Conservation (phyloP, 2,797 vertebrate genomes). For the Austrolebias charrua region DNA sequence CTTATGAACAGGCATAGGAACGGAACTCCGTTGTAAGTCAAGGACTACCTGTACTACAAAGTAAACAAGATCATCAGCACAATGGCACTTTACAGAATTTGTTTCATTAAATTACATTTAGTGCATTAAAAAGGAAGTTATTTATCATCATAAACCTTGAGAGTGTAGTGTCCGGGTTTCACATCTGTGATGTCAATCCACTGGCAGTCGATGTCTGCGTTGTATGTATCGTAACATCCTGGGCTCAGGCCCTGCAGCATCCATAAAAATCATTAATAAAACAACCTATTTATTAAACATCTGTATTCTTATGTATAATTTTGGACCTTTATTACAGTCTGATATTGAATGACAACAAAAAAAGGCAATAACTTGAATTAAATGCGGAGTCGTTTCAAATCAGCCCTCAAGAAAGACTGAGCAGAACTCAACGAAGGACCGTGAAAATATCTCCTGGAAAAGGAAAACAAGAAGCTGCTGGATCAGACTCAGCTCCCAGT, state of each 20-base stretch:
- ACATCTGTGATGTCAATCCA: constrained; percentile 99
- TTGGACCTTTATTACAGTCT: not conserved
- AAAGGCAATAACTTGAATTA: not conserved
- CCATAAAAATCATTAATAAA: constrained; percentile 10
- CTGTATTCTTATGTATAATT: not conserved
- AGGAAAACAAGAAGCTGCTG: constrained; percentile 32
- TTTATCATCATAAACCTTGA: constrained; percentile 85
- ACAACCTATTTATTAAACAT: too few relatives aligned
- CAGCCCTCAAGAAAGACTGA: too few relatives aligned
- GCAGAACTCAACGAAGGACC: too few relatives aligned
- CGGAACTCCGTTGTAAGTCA: too few relatives aligned
- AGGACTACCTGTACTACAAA: too few relatives aligned
- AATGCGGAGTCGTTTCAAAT: too few relatives aligned
- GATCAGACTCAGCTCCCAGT: constrained; percentile 2
- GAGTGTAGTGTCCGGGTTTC: constrained; percentile 93
- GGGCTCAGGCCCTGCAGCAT: constrained; percentile 91
- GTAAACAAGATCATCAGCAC: not conserved
- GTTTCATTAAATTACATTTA: constrained; percentile 6
- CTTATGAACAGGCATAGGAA: too few relatives aligned
- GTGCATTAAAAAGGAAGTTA: constrained; percentile 9
- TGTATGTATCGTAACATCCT: constrained; percentile 97
- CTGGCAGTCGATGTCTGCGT: constrained; percentile 98
- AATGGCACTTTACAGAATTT: not conserved
- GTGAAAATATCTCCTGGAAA: too few relatives aligned
- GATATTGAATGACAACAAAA: not conserved